Conservation (phyloP, 2,797 vertebrate genomes). For the Onychomys torridus region DNA sequence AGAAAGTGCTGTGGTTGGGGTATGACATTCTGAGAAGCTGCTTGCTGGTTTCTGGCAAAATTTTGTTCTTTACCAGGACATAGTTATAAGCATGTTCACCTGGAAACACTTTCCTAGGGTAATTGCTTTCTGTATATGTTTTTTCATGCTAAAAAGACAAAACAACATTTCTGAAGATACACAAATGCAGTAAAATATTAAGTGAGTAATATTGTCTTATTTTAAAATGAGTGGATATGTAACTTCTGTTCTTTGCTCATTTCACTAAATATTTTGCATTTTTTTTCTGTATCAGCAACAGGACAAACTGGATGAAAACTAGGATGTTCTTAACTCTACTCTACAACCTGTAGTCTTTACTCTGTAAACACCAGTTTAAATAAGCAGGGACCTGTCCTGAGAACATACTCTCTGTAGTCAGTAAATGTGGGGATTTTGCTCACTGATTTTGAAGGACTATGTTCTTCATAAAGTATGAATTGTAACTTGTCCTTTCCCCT, state of each 20-base stretch:
- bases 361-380: conserved; percentile 1
- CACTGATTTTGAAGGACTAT: not conserved
- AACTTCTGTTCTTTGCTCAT: not conserved
- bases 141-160: not conserved
- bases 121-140: not conserved
- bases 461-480: conserved; percentile 9
- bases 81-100: not conserved
- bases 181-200: not conserved
- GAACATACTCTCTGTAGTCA: not conserved
- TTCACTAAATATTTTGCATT: conserved; percentile 8
- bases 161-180: not conserved
- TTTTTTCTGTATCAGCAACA: not conserved
- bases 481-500: not conserved
- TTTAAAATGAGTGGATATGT: not conserved
- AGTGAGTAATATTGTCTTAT: not conserved
- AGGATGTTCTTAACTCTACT: not conserved
- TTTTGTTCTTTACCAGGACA: not conserved
- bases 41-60: not conserved
- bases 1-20: not conserved
- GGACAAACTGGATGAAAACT: not conserved
- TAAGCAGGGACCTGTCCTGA: not conserved
- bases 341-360: not conserved
- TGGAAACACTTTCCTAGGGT: not conserved
- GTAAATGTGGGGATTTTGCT: not conserved
- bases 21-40: not conserved